Evolutionary conservation across 23 tunicate species (phyloP), one percentile per base, ranked within the genome.

Genomic region (Ascidia mentula): DNA sequence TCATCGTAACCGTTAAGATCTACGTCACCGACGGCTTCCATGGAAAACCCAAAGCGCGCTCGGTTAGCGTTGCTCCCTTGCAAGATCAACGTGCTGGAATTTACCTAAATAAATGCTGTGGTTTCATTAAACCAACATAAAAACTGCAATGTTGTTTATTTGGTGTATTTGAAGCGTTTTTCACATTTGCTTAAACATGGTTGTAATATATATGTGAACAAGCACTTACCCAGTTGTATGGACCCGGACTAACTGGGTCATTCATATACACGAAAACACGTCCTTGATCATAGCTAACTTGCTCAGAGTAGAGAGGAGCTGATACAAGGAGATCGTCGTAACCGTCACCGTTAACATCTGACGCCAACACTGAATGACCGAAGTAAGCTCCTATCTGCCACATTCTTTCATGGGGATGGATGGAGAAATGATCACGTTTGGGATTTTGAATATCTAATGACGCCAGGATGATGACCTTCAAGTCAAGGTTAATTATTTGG

Each of bases 321-420:
- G 82, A 79, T 0, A 79, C 82, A 0, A 79, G 42, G 40, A 79
- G 26, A 31, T 79, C 82, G 31, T 79, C 82, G 13, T 26, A 37
- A 20, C 18, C 9, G 31, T 79, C 82, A 5, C 60, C 60, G 73
- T 79, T 61, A 6, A 79, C 13, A 31, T 79, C 82, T 7, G 60
- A 12, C 22, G 40, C 15, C 34, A 60, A 60, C n/a, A 79, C 32
- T 34, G 73, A 59, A 30, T 79, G 82, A 46, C 82, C 82, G 36
- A 59, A 79, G 60, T 79, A 79, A 13, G 73, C 82, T 60, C 82
- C 82, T 17, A 79, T 73, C 26, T 79, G 82, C 82, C 82, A 79
- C 73, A 79, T 53, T 28, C 24, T 53, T 1, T 28, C 65, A 9
- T 53, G 65, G 24, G 65, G 65, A 53, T 53, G 65, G 2, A 53